A percentile compares a stretch with the other conserved stretches of the same genome.
Evolutionary conservation across 1,140 invertebrate species (phyloP).

Genomic region (Drosophila truncata): DNA sequence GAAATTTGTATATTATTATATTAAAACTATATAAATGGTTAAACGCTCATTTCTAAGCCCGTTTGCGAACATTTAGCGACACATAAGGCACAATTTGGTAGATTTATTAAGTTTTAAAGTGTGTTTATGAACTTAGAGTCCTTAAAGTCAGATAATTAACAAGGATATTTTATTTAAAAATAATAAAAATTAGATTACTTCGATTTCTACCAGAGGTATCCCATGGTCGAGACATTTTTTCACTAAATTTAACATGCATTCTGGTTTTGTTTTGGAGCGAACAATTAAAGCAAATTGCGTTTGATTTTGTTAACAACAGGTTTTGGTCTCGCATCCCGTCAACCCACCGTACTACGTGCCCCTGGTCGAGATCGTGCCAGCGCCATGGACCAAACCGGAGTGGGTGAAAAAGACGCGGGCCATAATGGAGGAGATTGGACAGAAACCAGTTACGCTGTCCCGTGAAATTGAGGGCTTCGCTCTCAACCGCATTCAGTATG

Average conservation of each 20-base stretch:
- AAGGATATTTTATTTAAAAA: no score
- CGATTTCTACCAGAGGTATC: neutral
- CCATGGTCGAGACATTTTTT: neutral
- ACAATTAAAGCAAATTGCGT: constrained; percentile 5
- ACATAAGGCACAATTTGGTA: neutral
- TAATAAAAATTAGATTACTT: neutral
- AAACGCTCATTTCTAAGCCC: neutral
- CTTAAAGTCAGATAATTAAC: no score
- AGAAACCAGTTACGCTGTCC: constrained; percentile 93
- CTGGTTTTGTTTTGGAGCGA: neutral
- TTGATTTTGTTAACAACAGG: constrained; percentile 54
- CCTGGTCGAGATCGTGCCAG: constrained; percentile 96
- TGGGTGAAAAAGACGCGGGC: constrained; percentile 87
- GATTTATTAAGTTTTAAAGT: neutral
- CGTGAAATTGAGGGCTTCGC: constrained; percentile 97
- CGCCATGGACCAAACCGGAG: constrained; percentile 92
- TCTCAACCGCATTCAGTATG: constrained; percentile 98
- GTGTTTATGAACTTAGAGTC: no score
- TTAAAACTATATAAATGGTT: no score
- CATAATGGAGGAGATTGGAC: constrained; percentile 95
- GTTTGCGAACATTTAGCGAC: neutral
- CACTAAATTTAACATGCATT: neutral
- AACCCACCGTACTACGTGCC: constrained; percentile 99
- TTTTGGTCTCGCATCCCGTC: constrained; percentile 93
- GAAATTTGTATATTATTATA: no score